A percentile compares a stretch with the other conserved stretches of the same genome.
Conservation (phyloP, 2,888 invertebrate genomes). For the Napeogenes sylphis region DNA sequence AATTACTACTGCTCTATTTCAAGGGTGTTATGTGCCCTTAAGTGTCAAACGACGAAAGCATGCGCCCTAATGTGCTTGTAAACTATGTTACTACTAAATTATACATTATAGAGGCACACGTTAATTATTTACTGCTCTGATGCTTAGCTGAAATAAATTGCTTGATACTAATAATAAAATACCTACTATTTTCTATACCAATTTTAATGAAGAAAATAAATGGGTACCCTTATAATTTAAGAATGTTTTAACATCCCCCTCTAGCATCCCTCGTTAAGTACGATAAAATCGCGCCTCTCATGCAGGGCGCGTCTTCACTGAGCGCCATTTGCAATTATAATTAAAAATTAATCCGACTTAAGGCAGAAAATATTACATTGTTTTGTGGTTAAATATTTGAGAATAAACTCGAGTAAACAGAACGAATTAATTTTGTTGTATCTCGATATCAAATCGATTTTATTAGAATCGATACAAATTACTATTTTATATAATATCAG, state of each 20-base stretch:
- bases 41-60: constrained; percentile 48
- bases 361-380: constrained; percentile 49
- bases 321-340: constrained; percentile 65
- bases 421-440: too few species aligned
- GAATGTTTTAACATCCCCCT: constrained; percentile 63
- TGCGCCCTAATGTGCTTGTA: constrained; percentile 58
- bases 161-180: neutral
- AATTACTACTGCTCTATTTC: constrained; percentile 69
- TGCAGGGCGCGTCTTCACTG: constrained; percentile 51
- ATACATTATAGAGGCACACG: constrained; percentile 26
- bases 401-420: constrained; percentile 9
- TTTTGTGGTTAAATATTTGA: constrained; percentile 42
- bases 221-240: constrained; percentile 66
- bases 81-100: constrained; percentile 57
- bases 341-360: constrained; percentile 68
- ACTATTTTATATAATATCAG: neutral
- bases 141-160: neutral
- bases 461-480: neutral
- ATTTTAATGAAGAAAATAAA: constrained; percentile 66
- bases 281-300: constrained; percentile 70
- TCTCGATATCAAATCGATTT: neutral
- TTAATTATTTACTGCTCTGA: constrained; percentile 29
- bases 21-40: constrained; percentile 70
- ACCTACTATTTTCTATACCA: constrained; percentile 39
- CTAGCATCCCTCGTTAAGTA: constrained; percentile 54